Percentiles rank a stretch among this genome's conserved stretches.
Evolutionary conservation across 2,888 invertebrate genomes (phyloP).

Genomic region (Xestoiulus laeticollis): DNA sequence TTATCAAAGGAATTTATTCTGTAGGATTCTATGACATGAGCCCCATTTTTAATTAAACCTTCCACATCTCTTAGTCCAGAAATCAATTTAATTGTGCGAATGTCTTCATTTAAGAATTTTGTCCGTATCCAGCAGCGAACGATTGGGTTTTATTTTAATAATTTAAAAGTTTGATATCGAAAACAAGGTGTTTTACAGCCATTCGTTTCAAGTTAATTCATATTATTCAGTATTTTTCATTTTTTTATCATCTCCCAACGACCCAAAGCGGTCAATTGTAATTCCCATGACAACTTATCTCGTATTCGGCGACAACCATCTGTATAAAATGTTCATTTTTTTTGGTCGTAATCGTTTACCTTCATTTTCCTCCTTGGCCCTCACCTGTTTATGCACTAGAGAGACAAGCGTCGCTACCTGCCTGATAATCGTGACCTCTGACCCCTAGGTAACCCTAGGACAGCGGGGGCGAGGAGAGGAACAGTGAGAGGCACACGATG

Average conservation of each 20-base stretch:
- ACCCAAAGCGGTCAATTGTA: not conserved
- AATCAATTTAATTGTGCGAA: not conserved
- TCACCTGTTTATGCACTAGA: not conserved
- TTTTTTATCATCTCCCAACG: not conserved
- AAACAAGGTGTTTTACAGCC: no score
- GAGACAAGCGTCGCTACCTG: not conserved
- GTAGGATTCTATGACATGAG: no score
- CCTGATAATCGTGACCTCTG: constrained; percentile 19
- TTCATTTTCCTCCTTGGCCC: not conserved
- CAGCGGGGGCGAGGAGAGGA: not conserved
- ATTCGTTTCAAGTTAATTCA: not conserved
- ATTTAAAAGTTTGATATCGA: not conserved
- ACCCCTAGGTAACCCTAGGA: not conserved
- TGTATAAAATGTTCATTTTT: not conserved
- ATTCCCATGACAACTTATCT: not conserved
- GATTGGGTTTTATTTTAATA: not conserved
- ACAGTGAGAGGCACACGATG: not conserved
- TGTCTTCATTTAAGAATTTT: not conserved
- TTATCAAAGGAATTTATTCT: no score
- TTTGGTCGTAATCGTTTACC: not conserved
- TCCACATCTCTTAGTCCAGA: no score
- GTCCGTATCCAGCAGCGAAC: not conserved
- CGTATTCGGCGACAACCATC: not conserved
- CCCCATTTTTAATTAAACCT: no score
- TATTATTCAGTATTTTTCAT: not conserved